Conservation (phyloP, 2,888 invertebrate species). For the Julus scandinavius region DNA sequence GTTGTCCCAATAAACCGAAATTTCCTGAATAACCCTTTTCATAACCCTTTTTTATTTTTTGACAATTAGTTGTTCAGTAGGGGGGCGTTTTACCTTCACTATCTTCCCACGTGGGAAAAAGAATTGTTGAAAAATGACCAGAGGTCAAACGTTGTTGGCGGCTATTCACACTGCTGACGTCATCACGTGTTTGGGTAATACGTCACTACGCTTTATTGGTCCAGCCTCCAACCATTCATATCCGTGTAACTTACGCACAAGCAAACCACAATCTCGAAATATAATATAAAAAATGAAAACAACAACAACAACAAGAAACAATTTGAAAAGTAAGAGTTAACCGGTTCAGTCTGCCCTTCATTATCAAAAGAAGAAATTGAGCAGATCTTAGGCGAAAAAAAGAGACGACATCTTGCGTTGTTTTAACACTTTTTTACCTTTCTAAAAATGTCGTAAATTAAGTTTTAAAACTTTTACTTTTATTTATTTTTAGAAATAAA, state of each 20-base stretch:
- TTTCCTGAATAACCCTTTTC: too few relatives aligned
- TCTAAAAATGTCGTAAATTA: not conserved
- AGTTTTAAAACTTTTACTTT: not conserved
- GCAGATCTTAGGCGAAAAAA: not conserved
- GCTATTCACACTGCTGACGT: not conserved
- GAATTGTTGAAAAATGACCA: not conserved
- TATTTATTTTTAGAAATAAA: not conserved
- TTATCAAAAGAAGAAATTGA: not conserved
- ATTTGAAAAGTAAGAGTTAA: not conserved
- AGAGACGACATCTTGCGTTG: not conserved
- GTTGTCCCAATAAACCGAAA: too few relatives aligned
- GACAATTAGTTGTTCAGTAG: not conserved
- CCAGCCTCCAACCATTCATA: not conserved
- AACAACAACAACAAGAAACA: not conserved
- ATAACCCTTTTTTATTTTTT: not conserved
- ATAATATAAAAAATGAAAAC: not conserved
- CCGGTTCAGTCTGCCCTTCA: not conserved
- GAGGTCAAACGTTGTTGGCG: not conserved
- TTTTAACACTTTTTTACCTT: constrained; percentile 10
- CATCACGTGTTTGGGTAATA: not conserved
- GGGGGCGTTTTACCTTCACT: constrained; percentile 5
- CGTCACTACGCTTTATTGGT: not conserved
- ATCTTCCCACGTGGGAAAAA: not conserved
- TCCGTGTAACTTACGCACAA: not conserved
- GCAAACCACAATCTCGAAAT: not conserved